phyloP scores from a whole-genome alignment of 1,140 invertebrate species.

The Tetranychus urticae region DNA sequence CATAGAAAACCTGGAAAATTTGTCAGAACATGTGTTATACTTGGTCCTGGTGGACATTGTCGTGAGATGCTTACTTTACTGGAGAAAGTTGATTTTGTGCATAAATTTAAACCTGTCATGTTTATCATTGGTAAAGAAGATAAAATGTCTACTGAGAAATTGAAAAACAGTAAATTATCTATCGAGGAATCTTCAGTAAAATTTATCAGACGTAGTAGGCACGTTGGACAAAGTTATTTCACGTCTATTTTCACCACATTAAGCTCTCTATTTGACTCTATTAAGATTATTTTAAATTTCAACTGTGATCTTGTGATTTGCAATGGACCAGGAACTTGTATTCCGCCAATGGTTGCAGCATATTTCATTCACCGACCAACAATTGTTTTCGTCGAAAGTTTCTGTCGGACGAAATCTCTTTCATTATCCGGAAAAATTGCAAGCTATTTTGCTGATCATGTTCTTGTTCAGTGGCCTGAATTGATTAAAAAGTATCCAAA shows the following conservation, averaged over 20 bases:
- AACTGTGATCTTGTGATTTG: constrained; percentile 50
- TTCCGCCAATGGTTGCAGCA: constrained; percentile 44
- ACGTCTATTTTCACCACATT: constrained; percentile 52
- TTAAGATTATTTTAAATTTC: constrained; percentile 41
- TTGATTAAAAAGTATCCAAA: constrained; percentile 31
- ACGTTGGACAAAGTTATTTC: constrained; percentile 62
- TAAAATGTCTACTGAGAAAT: constrained; percentile 39
- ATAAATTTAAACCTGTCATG: constrained; percentile 35
- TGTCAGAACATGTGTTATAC: constrained; percentile 9
- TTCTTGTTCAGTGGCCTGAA: constrained; percentile 74
- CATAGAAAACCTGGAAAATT: no score
- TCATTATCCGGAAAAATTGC: constrained; percentile 72
- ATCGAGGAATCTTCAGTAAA: constrained; percentile 24
- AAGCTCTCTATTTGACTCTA: constrained; percentile 34
- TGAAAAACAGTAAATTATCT: constrained; percentile 21
- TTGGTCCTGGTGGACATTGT: constrained; percentile 44
- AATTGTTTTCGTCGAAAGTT: constrained; percentile 66
- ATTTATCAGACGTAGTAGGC: constrained; percentile 35
- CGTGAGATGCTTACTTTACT: constrained; percentile 58
- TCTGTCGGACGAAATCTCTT: constrained; percentile 65
- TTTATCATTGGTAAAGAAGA: constrained; percentile 61
- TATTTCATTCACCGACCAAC: constrained; percentile 21
- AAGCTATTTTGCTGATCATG: constrained; percentile 49
- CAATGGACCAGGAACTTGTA: constrained; percentile 87
- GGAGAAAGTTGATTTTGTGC: constrained; percentile 28